Evolutionary conservation across 2,888 invertebrate genomes (phyloP), one percentile per base, ranked within the genome.

Genomic region (Microplitis manilae): DNA sequence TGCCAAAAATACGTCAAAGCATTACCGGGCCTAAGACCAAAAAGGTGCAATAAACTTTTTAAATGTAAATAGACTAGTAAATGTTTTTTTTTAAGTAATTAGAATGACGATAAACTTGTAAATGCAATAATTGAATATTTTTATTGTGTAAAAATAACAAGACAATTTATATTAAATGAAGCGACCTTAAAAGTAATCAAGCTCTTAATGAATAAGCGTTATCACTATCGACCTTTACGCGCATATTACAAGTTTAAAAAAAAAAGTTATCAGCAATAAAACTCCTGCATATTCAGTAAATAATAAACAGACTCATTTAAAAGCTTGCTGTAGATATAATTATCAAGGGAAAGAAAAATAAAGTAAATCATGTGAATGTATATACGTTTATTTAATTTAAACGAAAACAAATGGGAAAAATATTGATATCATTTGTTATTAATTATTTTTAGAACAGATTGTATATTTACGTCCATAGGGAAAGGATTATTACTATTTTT

Each of bases 1-100:
- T 94, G 65, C 92, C 93, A 85, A 93, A 92, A 84, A 89, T 90
- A 17, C 74, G 62, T 15, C 81, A 84, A n/a, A 81, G 75, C 73
- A 62, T 87, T 0, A 68, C 68, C 50, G 17, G 74, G 38, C 39
- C 61, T 30, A 75, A 75, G 68, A 77, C 79, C 17, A 82, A 83
- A 50, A 86, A 86, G 81, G 74, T 80, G 15, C 78, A 86, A 81
- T 85, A 85, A 82, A 71, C 38, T 68, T 5, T 50, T 70, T 39
- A 61, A 30, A 8, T 68, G 38, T 60, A 17, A n/a, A n/a, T 39
- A 9, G 60, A 38, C 60, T 50, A 50, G 50, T 13, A 50, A 60
- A 50, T 50, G 1, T 50, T 9, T 13, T 50, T 50, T 50, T 50
- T 50, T 50, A 13, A 50, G 5, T 30, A 30, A 30, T 30, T 50